phyloP scores from a whole-genome alignment of 1,140 invertebrate genomes.

The Cecropterus lyciades region DNA sequence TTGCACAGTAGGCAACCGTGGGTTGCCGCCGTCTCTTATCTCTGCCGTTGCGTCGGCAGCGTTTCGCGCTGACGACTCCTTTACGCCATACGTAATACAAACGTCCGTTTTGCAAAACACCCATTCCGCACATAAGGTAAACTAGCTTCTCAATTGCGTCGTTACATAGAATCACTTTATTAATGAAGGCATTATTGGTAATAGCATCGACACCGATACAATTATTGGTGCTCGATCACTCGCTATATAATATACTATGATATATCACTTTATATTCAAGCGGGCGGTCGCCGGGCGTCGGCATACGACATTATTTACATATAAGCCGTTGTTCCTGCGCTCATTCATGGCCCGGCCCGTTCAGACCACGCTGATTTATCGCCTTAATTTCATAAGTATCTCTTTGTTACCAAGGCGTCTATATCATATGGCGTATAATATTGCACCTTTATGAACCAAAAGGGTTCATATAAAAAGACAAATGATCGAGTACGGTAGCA shows the following conservation, averaged over 20 bases:
- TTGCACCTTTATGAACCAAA: constrained; percentile 47
- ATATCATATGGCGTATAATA: constrained; percentile 66
- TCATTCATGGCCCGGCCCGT: constrained; percentile 65
- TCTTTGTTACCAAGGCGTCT: constrained; percentile 74
- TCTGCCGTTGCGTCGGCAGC: constrained; percentile 45
- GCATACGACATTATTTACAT: constrained; percentile 76
- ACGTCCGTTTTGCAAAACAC: constrained; percentile 45
- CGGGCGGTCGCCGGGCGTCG: constrained; percentile 53
- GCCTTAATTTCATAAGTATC: constrained; percentile 82
- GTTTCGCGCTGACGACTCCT: constrained; percentile 61
- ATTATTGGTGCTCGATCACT: constrained; percentile 52
- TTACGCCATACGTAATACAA: constrained; percentile 53
- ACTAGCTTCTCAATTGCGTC: neutral
- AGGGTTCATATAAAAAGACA: constrained; percentile 11
- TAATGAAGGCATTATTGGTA: constrained; percentile 32
- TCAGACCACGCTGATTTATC: constrained; percentile 72
- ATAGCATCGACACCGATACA: constrained; percentile 23
- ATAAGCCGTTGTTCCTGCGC: constrained; percentile 72
- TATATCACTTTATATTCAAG: constrained; percentile 69
- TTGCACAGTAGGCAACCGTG: constrained; percentile 46
- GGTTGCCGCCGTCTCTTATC: constrained; percentile 50
- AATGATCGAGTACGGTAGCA: constrained; percentile 3
- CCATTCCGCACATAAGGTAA: constrained; percentile 23
- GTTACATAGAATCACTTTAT: constrained; percentile 29
- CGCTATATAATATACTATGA: constrained; percentile 50